Percentiles rank a stretch among this genome's conserved stretches.
phyloP scores from a whole-genome alignment of 2,113 vertebrate genomes.

The Sinocyclocheilus grahami region DNA sequence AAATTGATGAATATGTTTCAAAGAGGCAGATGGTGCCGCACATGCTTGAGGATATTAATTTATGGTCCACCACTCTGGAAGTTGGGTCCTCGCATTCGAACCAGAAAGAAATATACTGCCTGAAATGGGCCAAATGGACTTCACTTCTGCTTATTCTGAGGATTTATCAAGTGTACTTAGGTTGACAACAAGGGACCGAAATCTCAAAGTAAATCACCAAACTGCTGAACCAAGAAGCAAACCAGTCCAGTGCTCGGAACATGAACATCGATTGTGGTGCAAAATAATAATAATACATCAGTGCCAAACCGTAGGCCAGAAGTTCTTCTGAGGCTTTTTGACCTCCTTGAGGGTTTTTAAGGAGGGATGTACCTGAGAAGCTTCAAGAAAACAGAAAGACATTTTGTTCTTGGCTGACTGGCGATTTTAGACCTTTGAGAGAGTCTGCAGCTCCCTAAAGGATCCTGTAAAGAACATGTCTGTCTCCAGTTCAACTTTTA shows the following conservation, averaged over 20 bases:
- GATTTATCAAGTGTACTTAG: slow-evolving; percentile 29
- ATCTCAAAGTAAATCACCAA: slow-evolving; percentile 19
- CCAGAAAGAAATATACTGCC: neutral
- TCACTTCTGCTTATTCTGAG: neutral
- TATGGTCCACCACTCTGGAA: neutral
- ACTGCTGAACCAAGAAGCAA: slow-evolving; percentile 10
- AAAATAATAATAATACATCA: slow-evolving; percentile 24
- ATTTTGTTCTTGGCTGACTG: slow-evolving; percentile 17
- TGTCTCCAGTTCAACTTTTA: neutral
- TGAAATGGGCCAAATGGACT: slow-evolving; percentile 9
- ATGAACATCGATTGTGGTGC: neutral
- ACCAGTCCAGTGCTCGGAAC: neutral
- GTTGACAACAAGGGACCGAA: slow-evolving; percentile 3
- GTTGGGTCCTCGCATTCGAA: neutral
- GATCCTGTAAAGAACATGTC: neutral
- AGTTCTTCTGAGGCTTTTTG: neutral
- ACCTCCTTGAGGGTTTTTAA: slow-evolving; percentile 15
- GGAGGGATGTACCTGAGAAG: neutral
- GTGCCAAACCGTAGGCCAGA: neutral
- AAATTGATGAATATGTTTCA: slow-evolving; percentile 53
- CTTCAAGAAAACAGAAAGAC: slow-evolving; percentile 8
- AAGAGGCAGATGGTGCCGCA: slow-evolving; percentile 47
- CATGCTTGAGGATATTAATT: slow-evolving; percentile 39
- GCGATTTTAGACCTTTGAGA: neutral
- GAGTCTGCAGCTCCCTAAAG: slow-evolving; percentile 7